Conservation (phyloP, 1,140 invertebrate species). For the Zeugodacus cucurbitae region DNA sequence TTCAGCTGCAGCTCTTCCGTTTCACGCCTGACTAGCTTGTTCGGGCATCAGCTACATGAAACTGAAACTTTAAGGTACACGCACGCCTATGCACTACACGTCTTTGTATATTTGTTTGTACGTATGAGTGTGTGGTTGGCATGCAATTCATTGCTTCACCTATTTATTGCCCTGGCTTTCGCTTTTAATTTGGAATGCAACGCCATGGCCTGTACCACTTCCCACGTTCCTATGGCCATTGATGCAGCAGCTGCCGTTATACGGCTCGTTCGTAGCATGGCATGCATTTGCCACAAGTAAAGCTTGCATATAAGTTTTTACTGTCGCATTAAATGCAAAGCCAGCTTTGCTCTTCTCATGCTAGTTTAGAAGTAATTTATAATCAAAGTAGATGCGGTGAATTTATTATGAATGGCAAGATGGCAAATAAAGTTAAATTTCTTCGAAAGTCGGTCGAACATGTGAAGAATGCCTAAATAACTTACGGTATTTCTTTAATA, state of each 20-base stretch:
- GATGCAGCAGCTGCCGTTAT: background rate
- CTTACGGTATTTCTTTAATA: background rate
- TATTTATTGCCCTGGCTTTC: slow-evolving; percentile 5
- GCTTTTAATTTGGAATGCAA: slow-evolving; percentile 25
- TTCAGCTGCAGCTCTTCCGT: background rate
- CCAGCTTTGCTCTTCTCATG: background rate
- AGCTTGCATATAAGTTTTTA: background rate
- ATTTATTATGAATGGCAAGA: background rate
- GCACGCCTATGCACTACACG: background rate
- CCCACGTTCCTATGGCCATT: background rate
- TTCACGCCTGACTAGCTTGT: background rate
- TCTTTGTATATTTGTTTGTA: background rate
- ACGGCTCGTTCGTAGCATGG: background rate
- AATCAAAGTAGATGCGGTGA: background rate
- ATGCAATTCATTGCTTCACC: background rate
- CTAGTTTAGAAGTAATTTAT: background rate
- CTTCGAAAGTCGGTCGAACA: slow-evolving; percentile 7
- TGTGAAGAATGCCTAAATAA: background rate
- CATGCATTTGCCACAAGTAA: background rate
- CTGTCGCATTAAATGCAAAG: background rate
- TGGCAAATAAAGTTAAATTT: background rate
- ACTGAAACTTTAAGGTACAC: background rate
- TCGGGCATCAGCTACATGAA: background rate
- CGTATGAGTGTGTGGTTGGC: background rate
- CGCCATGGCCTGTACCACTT: background rate